Evolutionary conservation across 2,113 vertebrate genomes (phyloP), one percentile per base, ranked within the genome.

Genomic region (Nothoprocta perdicaria): DNA sequence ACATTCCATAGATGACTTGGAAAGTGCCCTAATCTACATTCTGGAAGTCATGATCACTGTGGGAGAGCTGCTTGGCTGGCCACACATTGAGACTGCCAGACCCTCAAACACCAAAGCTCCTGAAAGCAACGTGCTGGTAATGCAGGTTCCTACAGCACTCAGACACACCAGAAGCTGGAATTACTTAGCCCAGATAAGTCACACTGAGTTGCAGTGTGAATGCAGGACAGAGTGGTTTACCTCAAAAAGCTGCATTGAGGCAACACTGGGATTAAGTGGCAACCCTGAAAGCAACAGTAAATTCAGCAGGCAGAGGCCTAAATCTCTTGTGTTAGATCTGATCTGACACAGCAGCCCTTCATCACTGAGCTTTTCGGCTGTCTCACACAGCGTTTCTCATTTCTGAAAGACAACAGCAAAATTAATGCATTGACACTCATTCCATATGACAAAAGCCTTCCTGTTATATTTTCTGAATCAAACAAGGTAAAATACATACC

Each of bases 111-210:
- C n/a, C 26, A 46, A 66, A 68, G 46, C 41, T 23, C 53, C 2
- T 2, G 46, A 45, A 14, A 38, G n/a, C 1, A 0, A 17, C 19
- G 9, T 27, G 9, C 18, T 53, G 21, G 40, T 22, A 2, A 38
- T 5, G 27, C 50, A 10, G 24, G 33, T 84, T n/a, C 16, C 22
- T 40, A 33, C 27, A 33, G 27, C 2, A 63, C 27, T 23, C 48
- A 48, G 55, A 55, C 48, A 57, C 33, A 57, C 33, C 58, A 77
- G 40, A 15, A 57, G 48, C 40, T 83, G n/a, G 33, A 83, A 33
- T 40, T 40, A 46, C n/a, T 2, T 27, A 76, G 46, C n/a, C 33
- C n/a, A 53, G 38, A 6, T 52, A 60, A 45, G n/a, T 68, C n/a
- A 68, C 26, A 3, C 27, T 18, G 23, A 16, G 24, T 33, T 68